Percentiles rank a stretch among this genome's conserved stretches.
These are phyloP conservation scores for Camelus dromedarius DNA, from an alignment of 2,113 vertebrate genomes.

Conservation along the genomic window DNA sequence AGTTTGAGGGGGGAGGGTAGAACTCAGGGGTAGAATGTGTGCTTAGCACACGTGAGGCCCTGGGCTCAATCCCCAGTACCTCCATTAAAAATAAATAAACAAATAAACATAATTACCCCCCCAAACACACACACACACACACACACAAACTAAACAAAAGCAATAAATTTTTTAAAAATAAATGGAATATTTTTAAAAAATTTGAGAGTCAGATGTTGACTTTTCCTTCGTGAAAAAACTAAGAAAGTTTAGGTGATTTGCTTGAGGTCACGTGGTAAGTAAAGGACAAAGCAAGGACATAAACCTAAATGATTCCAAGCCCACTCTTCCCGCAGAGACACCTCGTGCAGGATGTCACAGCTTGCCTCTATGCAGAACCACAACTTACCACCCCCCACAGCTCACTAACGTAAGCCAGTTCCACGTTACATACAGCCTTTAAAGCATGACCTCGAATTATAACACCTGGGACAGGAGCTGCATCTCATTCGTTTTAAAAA, in stretches of 20 bases:
- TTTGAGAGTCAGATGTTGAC: background rate
- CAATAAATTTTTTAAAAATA: no score
- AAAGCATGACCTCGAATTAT: background rate
- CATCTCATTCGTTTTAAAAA: conserved; percentile 1
- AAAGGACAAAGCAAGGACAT: background rate
- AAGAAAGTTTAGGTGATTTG: background rate
- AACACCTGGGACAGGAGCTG: background rate
- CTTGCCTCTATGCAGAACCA: background rate
- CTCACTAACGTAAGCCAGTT: background rate
- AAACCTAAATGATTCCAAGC: background rate
- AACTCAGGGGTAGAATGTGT: no score
- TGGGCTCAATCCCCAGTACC: no score
- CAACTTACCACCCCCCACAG: background rate
- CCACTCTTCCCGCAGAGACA: background rate
- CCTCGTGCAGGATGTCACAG: background rate
- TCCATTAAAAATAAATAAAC: no score
- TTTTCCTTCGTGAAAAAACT: conserved; percentile 24
- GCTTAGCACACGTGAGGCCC: no score
- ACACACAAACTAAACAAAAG: no score
- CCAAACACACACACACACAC: no score
- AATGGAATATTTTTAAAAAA: background rate
- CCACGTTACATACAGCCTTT: background rate
- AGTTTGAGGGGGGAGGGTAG: no score
- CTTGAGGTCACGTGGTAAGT: background rate
- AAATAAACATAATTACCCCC: no score